Base-by-base conservation (phyloP, 2,888 invertebrate species). In the Brachylomia viminalis region DNA sequence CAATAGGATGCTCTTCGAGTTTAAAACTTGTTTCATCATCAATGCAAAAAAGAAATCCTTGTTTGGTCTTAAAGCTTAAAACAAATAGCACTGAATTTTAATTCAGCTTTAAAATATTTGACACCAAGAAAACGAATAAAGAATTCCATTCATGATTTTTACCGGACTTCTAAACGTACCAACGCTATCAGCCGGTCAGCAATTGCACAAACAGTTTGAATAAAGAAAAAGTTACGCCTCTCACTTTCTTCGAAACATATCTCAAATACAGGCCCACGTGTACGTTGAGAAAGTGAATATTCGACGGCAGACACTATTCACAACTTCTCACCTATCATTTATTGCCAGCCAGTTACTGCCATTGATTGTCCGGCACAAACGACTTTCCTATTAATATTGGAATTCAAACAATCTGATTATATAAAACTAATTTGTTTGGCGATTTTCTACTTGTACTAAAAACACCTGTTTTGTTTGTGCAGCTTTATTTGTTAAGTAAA, bases 151-250 rank as follows among this genome's bases (percentile, higher is more conserved):
- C 87, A 86, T 83, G 67, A 66, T 77, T 77, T 79, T 83, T 81
- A 47, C 72, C 73, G 79, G 72, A 79, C 73, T 67, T 75, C 66
- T 81, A 79, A 77, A 33, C 17, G 77, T 64, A 77, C 74, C 75
- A 62, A 83, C 72, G 27, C 59, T 71, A 65, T 76, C 66, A 75
- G 77, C 75, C 68, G 79, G 80, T 83, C 82, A 79, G 84, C 77
- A 83, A 88, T 87, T 90, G 90, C 87, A 87, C 92, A 94, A 95
- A 95, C 88, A 92, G 77, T 89, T 91, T 93, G 91, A 85, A 92
- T 89, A 95, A 95, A 95, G 95, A 95, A 96, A 95, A 94, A 95
- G 94, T 84, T 74, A 83, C 76, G 88, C 93, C 94, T 94, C 95
- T 96, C 94, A 95, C 96, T 96, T 96, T 96, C 95, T 92, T 94